Evolutionary conservation across 2,797 vertebrate species (phyloP).

Genomic region (Rhyacichthys aspro): DNA sequence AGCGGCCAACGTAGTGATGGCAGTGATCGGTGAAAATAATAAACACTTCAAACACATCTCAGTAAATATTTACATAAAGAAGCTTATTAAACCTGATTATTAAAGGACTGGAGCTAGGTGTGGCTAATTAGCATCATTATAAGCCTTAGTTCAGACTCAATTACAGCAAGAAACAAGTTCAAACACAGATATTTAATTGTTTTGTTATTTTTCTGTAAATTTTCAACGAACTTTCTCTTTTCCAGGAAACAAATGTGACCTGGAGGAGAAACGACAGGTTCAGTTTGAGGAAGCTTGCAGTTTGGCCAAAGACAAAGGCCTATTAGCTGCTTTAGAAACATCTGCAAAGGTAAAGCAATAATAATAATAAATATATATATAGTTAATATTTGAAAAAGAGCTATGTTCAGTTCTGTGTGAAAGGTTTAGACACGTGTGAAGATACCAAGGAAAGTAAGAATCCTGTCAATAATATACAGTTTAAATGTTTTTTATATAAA

Average conservation of each 20-base stretch:
- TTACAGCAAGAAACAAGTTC: not conserved
- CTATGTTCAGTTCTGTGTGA: too few species aligned
- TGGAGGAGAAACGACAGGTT: conserved; percentile 66
- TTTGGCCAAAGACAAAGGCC: conserved; percentile 59
- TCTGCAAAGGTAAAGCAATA: conserved; percentile 73
- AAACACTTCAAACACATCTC: not conserved
- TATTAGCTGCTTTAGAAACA: conserved; percentile 74
- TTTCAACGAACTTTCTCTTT: not conserved
- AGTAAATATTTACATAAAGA: not conserved
- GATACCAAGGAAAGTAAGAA: too few species aligned
- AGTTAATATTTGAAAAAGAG: too few species aligned
- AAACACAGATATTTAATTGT: not conserved
- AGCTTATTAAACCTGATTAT: not conserved
- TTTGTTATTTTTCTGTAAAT: not conserved
- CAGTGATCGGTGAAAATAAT: conserved; percentile 86
- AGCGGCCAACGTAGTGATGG: conserved; percentile 86
- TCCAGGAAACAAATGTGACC: conserved; percentile 76
- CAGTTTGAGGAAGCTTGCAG: conserved; percentile 67
- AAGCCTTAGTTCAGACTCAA: too few species aligned
- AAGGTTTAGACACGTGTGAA: too few species aligned
- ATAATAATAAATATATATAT: rapidly evolving
- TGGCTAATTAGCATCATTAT: not conserved
- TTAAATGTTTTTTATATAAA: too few species aligned
- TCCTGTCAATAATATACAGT: too few species aligned
- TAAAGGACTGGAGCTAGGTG: not conserved